Evolutionary conservation across 2,113 vertebrate genomes (phyloP).

Genomic region (Chiloscyllium plagiosum): DNA sequence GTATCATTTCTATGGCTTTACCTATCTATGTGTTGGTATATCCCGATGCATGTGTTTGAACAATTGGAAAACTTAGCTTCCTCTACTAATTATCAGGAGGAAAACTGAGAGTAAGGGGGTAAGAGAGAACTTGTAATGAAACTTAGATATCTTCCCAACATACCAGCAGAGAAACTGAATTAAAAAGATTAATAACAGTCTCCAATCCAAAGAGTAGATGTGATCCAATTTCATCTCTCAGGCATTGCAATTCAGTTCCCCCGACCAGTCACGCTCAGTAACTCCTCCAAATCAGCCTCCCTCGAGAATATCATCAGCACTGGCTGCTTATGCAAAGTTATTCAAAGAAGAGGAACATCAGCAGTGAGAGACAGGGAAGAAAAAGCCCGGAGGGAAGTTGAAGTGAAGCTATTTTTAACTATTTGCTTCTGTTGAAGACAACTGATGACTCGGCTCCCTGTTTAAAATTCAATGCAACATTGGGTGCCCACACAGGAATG

Average conservation of each 20-base stretch:
- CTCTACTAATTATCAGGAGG: not conserved
- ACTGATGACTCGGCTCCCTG: not conserved
- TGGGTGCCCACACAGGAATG: not conserved
- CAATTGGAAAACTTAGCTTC: not conserved
- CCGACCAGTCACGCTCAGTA: not conserved
- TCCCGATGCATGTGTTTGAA: not conserved
- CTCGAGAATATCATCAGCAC: not conserved
- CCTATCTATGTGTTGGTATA: no score
- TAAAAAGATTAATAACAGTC: not conserved
- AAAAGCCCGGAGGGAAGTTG: not conserved
- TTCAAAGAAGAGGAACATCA: not conserved
- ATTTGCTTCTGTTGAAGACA: not conserved
- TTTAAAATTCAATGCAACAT: not conserved
- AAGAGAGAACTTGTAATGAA: not conserved
- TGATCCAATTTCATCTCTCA: not conserved
- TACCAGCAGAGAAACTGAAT: not conserved
- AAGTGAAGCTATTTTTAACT: conserved; percentile 2
- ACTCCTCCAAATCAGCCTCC: not conserved
- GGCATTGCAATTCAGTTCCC: not conserved
- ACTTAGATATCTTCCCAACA: not conserved
- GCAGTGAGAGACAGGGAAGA: not conserved
- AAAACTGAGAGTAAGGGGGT: not conserved
- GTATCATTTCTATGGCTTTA: no score
- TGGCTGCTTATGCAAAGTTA: not conserved
- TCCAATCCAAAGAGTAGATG: not conserved